Evolutionary conservation across 2,797 vertebrate genomes (phyloP).

Genomic region (Benthosema pterotum): DNA sequence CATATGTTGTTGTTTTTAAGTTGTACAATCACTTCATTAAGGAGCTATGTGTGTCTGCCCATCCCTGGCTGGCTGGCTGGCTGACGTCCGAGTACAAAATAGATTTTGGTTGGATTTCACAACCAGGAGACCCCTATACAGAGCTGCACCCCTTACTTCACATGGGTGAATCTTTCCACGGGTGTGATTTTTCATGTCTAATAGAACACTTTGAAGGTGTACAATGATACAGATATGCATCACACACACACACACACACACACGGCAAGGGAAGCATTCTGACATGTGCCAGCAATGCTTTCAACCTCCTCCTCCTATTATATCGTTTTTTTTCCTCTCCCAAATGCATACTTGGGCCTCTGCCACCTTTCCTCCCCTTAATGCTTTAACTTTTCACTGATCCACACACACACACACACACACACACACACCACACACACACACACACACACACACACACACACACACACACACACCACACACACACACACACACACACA

Average conservation of each 20-base stretch:
- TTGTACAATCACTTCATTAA: no score
- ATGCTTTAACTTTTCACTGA: conserved; percentile 7
- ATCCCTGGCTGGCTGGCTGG: no score
- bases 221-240: not conserved
- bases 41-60: no score
- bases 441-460: not conserved
- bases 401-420: not conserved
- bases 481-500: not conserved
- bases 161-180: no score
- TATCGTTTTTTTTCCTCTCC: not conserved
- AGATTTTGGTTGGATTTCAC: no score
- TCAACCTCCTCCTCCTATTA: not conserved
- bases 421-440: not conserved
- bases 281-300: not conserved
- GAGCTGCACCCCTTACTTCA: no score
- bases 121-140: no score
- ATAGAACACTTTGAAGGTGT: no score
- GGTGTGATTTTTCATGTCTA: no score
- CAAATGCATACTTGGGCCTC: not conserved
- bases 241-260: conserved; percentile 3
- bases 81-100: no score
- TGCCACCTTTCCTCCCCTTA: not conserved
- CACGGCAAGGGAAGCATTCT: not conserved
- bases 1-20: no score
- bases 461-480: no score